Conservation (phyloP, 2,797 vertebrate genomes). For the Anableps anableps region DNA sequence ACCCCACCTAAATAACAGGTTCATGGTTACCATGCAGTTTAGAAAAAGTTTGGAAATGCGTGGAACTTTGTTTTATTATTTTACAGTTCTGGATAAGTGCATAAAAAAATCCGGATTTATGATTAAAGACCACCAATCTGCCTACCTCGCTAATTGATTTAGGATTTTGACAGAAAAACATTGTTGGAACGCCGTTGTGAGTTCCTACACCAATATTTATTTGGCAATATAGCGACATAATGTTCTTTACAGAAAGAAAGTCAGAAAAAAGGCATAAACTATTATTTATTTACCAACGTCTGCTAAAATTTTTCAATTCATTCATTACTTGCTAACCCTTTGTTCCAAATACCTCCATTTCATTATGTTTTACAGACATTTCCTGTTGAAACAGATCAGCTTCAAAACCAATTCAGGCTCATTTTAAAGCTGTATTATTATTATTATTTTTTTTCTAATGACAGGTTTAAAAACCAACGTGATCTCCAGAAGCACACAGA, state of each 20-base stretch:
- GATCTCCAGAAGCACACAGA: conserved; percentile 85
- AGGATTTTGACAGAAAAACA: not conserved
- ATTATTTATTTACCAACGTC: not conserved
- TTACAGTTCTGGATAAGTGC: too few relatives aligned
- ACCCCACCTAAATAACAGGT: too few relatives aligned
- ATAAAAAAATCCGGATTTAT: too few relatives aligned
- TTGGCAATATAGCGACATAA: not conserved
- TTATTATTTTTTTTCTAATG: not conserved
- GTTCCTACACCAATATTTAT: not conserved
- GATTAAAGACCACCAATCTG: too few relatives aligned
- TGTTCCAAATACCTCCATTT: not conserved
- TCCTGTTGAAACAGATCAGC: not conserved
- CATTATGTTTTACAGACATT: not conserved
- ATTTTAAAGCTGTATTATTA: not conserved
- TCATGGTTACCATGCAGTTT: too few relatives aligned
- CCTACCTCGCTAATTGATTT: too few relatives aligned
- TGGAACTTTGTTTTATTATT: too few relatives aligned
- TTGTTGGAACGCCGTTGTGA: not conserved
- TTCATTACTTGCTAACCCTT: not conserved
- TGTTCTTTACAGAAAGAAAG: not conserved
- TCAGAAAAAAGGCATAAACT: not conserved
- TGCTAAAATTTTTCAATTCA: not conserved
- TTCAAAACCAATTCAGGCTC: not conserved
- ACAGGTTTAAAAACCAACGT: conserved; percentile 83
- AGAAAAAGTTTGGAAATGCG: too few relatives aligned